Evolutionary conservation across 2,888 invertebrate genomes (phyloP), one percentile per base, ranked within the genome.

Genomic region (Crematogaster levior): DNA sequence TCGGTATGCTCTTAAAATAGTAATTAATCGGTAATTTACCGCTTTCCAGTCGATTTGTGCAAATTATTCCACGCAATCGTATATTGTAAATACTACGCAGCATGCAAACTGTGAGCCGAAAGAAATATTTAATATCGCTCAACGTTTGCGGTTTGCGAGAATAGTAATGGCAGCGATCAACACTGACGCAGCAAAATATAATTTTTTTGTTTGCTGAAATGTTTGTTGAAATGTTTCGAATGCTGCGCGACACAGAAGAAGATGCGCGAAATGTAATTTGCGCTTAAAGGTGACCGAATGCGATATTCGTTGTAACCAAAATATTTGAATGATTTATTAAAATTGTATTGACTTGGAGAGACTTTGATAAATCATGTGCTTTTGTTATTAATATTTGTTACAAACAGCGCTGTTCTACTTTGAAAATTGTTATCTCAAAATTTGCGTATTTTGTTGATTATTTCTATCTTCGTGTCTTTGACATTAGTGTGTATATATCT

Each of bases 1-100:
- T 68, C 21, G 30, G 30, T 53, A 68, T n/a, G n/a, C n/a, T n/a
- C n/a, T n/a, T n/a, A n/a, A n/a, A n/a, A 77, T 77, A 40, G 70
- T 77, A 77, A 77, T 77, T 68, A 77, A 77, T 68, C 21, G 30
- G 30, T 53, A 68, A 77, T 77, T 77, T 77, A 68, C 53, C 53
- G 75, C 27, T 65, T 66, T 75, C 66, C 66, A 75, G 66, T 75
- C 37, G 48, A 75, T 75, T 75, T 68, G 53, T 53, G 30, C 53
- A 43, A 68, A 68, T 77, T 77, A 77, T 77, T 77, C 53, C 53
- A 40, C 27, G 40, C 53, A 68, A 68, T 40, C 51, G 53, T 56
- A 68, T 56, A 56, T 70, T 70, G 77, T 56, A 70, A 79, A 68
- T 56, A 70, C 18, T 68, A 65, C 12, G 37, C 48, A 18, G 65